Evolutionary conservation across 2,113 vertebrate genomes (phyloP).

Genomic region (Recurvirostra avosetta): DNA sequence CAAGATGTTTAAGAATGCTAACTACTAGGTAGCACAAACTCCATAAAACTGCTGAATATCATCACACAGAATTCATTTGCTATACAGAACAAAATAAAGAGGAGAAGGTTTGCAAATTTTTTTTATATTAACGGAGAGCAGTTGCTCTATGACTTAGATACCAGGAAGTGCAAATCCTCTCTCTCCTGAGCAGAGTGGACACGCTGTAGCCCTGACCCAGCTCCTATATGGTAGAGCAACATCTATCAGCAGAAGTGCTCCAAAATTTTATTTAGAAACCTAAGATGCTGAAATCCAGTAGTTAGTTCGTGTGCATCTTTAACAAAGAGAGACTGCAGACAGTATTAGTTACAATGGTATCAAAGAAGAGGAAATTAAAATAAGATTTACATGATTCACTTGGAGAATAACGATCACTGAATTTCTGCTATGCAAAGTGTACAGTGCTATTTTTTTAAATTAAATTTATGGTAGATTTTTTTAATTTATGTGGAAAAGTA

Average conservation of each 20-base stretch:
- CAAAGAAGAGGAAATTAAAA: not conserved
- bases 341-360: not conserved
- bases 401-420: not conserved
- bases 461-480: not conserved
- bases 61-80: not conserved
- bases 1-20: not conserved
- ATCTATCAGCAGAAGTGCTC: not conserved
- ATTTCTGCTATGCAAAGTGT: not conserved
- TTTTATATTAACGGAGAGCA: not conserved
- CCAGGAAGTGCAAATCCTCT: not conserved
- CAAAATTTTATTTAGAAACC: not conserved
- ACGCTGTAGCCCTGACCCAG: not conserved
- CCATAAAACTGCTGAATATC: not conserved
- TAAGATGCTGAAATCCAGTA: not conserved
- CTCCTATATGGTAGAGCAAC: not conserved
- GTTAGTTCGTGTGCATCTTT: not conserved
- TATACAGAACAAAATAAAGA: not conserved
- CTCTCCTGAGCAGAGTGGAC: not conserved
- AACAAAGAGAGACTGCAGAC: not conserved
- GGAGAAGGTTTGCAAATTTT: not conserved
- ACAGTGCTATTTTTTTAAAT: not conserved
- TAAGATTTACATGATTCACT: not conserved
- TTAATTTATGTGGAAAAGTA: not conserved
- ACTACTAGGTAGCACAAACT: not conserved
- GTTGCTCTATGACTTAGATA: not conserved